Percentiles rank a stretch among this genome's conserved stretches.
phyloP scores from a whole-genome alignment of 2,113 vertebrate species.

The Agelaius phoeniceus region DNA sequence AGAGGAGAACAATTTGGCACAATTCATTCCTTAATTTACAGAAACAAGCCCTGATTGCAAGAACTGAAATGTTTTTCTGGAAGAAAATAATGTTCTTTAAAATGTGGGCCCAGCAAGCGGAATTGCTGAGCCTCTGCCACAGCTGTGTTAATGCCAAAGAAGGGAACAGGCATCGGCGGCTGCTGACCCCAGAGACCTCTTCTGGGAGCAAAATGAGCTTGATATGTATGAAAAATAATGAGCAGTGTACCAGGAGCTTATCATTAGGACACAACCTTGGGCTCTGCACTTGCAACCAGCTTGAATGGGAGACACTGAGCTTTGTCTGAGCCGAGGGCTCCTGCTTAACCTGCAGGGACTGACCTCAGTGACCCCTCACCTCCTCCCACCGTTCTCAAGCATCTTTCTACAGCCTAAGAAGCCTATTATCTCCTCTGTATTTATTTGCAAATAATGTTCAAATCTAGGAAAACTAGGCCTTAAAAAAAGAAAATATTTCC shows the following conservation, averaged over 20 bases:
- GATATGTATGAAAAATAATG: background rate
- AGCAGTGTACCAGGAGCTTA: background rate
- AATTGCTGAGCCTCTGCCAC: background rate
- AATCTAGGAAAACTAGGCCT: background rate
- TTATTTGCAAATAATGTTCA: background rate
- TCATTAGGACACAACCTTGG: background rate
- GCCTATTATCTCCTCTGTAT: background rate
- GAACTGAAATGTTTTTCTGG: conserved; percentile 43
- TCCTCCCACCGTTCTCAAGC: background rate
- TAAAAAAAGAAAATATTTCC: background rate
- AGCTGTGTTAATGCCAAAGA: background rate
- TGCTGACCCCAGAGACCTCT: background rate
- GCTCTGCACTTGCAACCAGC: background rate
- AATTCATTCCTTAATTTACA: conserved; percentile 71
- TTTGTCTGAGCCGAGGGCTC: background rate
- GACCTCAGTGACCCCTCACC: background rate
- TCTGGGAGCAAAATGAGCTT: background rate
- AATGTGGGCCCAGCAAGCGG: background rate
- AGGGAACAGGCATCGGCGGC: background rate
- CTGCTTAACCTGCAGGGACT: background rate
- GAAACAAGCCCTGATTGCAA: conserved; percentile 51
- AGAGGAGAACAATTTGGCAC: conserved; percentile 64
- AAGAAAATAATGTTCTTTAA: conserved; percentile 46
- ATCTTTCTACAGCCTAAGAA: background rate
- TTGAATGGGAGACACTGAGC: background rate